Percentiles rank a stretch among this genome's conserved stretches.
phyloP scores from a whole-genome alignment of 2,797 vertebrate species.

The Taenioides sp. region DNA sequence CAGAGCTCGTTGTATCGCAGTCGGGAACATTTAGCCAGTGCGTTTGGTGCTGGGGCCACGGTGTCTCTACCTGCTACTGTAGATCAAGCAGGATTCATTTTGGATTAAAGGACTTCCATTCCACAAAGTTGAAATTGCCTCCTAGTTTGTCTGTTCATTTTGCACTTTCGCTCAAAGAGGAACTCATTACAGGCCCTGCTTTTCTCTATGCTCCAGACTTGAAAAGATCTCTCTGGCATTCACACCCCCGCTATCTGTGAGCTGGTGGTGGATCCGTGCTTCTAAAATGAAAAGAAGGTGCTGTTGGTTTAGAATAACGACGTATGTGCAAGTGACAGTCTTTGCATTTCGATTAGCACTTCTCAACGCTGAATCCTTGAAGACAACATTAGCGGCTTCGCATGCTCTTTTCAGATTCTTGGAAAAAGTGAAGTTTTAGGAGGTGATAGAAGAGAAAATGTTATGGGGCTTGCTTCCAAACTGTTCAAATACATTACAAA shows the following conservation, averaged over 20 bases:
- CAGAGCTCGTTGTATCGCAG: conserved; percentile 44
- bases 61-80: conserved; percentile 53
- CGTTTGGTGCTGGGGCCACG: conserved; percentile 31
- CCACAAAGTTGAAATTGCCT: conserved; percentile 58
- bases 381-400: neutral
- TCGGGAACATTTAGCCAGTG: conserved; percentile 50
- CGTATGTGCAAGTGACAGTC: conserved; percentile 13
- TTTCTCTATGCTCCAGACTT: conserved; percentile 33
- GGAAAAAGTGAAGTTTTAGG: neutral
- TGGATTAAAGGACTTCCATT: conserved; percentile 65
- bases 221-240: conserved; percentile 47
- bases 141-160: conserved; percentile 63
- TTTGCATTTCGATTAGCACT: neutral
- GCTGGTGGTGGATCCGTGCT: conserved; percentile 24
- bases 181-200: conserved; percentile 60
- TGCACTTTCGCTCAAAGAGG: conserved; percentile 62
- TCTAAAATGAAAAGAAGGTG: conserved; percentile 36
- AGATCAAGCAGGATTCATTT: conserved; percentile 66
- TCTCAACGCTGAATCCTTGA: neutral
- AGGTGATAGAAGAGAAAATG: too few relatives aligned
- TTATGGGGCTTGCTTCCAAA: too few relatives aligned
- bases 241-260: conserved; percentile 42
- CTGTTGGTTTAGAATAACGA: conserved; percentile 33
- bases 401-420: conserved; percentile 15
- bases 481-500: too few relatives aligned